Conservation (phyloP, 1,140 invertebrate species). For the Lepidurus couesii region DNA sequence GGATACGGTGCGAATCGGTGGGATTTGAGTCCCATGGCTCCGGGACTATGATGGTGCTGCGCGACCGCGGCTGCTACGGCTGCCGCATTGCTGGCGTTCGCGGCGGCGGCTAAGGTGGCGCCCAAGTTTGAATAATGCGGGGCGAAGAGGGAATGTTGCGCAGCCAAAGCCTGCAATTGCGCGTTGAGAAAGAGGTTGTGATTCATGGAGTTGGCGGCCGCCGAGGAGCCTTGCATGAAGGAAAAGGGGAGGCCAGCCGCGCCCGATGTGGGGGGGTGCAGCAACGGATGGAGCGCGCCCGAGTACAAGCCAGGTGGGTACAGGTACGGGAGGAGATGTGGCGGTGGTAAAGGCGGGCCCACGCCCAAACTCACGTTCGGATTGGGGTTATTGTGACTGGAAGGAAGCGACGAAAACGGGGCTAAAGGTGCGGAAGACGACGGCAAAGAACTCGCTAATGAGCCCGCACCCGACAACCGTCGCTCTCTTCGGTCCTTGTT, state of each 20-base stretch:
- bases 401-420: conserved; percentile 44
- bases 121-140: conserved; percentile 48
- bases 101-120: conserved; percentile 42
- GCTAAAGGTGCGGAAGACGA: conserved; percentile 34
- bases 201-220: conserved; percentile 55
- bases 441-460: conserved; percentile 33
- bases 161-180: conserved; percentile 64
- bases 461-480: conserved; percentile 36
- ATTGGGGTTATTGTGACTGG: conserved; percentile 54
- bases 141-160: conserved; percentile 68
- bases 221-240: conserved; percentile 41
- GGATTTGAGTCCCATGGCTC: conserved; percentile 22
- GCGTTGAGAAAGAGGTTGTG: conserved; percentile 75
- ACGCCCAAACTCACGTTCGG: conserved; percentile 68
- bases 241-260: conserved; percentile 45
- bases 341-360: conserved; percentile 75
- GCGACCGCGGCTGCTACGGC: conserved; percentile 37
- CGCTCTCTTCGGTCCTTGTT: conserved; percentile 17
- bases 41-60: conserved; percentile 25
- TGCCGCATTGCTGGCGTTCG: conserved; percentile 43
- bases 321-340: conserved; percentile 73
- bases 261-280: conserved; percentile 52
- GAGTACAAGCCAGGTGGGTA: conserved; percentile 77
- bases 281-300: conserved; percentile 51
- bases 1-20: conserved; percentile 23